Base-by-base conservation (phyloP, 2,888 invertebrate genomes). In the Adela reaumurella region DNA sequence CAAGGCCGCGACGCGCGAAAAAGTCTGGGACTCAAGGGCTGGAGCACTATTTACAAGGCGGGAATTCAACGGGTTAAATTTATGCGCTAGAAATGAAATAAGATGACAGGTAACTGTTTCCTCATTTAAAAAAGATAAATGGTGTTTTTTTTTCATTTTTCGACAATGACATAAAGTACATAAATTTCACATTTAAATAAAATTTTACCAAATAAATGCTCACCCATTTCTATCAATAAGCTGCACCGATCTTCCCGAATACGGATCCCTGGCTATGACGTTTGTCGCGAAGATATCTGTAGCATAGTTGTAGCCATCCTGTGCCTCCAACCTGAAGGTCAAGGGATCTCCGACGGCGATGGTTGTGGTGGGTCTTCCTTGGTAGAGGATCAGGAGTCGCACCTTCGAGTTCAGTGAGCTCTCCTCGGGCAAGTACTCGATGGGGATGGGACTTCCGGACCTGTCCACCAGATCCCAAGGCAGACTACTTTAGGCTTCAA, bases 271-370 rank as follows among this genome's bases (percentile, higher is more conserved):
- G 1, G 94, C 94, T 11, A 94, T 89, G 2, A 95, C 94, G 67
- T 94, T 94, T 0, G 93, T 94, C 0, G 94, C 94, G 63, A 95
- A 95, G 55, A 95, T 94, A 60, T 95, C 94, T 0, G 89, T 89
- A 1, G 87, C 87, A 58, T 93, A 92, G 62, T 90, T 92, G 59
- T 91, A 91, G 53, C 94, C 93, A 59, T 93, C 92, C 68, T 93
- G 90, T 1, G 94, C 88, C 72, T 94, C 94, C 46, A 95, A 68
- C 53, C 92, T 84, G 79, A 95, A 94, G 8, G 94, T 94, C 8
- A 95, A 65, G 0, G 94, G 94, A 70, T 95, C 94, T 1, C 94
- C 94, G 2, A 95, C 94, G 6, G 94, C 94, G 45, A 95, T 94
- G 1, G 94, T 94, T 1, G 94, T 94, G 0, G 94, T 95, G 1